These are phyloP conservation scores for Labeo catla DNA, from an alignment of 2,113 vertebrate species.

Conservation along the genomic window DNA sequence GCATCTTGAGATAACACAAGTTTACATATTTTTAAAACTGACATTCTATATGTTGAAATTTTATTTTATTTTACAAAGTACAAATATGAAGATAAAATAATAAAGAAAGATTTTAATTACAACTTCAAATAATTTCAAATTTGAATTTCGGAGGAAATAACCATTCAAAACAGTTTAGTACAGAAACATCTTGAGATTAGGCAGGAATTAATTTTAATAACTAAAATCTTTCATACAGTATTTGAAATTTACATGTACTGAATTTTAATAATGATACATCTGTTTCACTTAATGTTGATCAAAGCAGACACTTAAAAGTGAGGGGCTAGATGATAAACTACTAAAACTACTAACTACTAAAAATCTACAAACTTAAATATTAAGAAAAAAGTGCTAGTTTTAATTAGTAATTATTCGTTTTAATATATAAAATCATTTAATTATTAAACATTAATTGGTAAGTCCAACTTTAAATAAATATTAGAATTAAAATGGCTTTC, in stretches of 20 bases:
- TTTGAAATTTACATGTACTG: neutral
- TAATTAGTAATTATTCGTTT: neutral
- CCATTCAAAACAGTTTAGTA: neutral
- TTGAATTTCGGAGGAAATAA: neutral
- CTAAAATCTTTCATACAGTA: neutral
- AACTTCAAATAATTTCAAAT: neutral
- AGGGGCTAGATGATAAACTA: neutral
- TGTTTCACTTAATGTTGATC: neutral
- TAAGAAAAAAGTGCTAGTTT: neutral
- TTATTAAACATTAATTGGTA: neutral
- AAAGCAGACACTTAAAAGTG: neutral
- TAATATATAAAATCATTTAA: neutral
- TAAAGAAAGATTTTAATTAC: neutral
- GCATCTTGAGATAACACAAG: neutral
- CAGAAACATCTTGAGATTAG: neutral
- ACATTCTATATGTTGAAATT: neutral
- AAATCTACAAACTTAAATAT: neutral
- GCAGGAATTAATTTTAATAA: neutral
- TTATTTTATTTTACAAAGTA: too few relatives aligned
- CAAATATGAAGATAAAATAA: neutral
- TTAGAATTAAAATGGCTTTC: neutral
- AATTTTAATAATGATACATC: neutral
- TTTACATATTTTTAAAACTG: neutral
- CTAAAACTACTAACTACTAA: neutral
- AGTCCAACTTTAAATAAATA: neutral